Percentiles rank a stretch among this genome's conserved stretches.
phyloP scores from a whole-genome alignment of 2,113 vertebrate species.

The Catharus fuscescens region DNA sequence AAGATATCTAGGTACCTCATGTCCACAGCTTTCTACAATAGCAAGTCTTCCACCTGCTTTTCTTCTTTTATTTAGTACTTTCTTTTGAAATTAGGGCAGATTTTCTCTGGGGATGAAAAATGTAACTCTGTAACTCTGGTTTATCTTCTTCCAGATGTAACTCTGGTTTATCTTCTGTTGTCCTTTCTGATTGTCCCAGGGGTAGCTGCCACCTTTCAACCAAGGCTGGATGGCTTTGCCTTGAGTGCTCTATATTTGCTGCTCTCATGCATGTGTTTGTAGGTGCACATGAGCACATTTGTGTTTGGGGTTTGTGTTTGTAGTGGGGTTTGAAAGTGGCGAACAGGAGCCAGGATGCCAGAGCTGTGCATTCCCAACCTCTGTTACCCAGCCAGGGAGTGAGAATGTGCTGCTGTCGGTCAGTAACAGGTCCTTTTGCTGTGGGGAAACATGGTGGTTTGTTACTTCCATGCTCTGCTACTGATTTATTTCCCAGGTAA shows the following conservation, averaged over 20 bases:
- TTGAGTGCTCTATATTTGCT: background rate
- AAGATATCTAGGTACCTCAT: background rate
- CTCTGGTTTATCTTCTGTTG: background rate
- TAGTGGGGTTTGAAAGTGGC: background rate
- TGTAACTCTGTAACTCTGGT: background rate
- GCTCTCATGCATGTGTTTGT: background rate
- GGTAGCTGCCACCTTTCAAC: background rate
- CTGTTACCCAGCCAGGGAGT: background rate
- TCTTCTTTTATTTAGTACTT: background rate
- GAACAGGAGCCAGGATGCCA: rapidly evolving
- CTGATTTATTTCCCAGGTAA: background rate
- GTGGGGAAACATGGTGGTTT: background rate
- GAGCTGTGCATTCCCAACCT: background rate
- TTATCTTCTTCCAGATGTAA: background rate
- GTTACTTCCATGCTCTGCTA: background rate
- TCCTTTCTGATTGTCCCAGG: background rate
- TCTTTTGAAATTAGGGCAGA: background rate
- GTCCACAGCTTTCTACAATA: background rate
- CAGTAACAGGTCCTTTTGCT: background rate
- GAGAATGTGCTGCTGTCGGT: background rate
- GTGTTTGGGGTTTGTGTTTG: too few species aligned
- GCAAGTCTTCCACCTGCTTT: background rate
- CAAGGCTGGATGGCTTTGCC: background rate
- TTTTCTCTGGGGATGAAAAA: background rate
- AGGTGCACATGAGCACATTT: background rate